Evolutionary conservation across 2,797 vertebrate species (phyloP).

Genomic region (Varecia variegata): DNA sequence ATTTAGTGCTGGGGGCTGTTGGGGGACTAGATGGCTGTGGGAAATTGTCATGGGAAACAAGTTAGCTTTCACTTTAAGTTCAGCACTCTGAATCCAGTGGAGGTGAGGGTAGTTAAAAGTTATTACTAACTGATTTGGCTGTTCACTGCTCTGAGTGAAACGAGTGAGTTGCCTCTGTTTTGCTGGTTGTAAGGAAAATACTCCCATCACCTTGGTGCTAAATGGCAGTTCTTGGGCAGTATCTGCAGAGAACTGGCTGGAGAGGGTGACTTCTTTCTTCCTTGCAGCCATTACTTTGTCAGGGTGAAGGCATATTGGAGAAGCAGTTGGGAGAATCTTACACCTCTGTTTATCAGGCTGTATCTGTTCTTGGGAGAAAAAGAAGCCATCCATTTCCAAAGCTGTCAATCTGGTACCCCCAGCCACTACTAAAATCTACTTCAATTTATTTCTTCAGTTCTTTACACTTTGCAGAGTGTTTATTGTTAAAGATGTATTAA

Average conservation of each 20-base stretch:
- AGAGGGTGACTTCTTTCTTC: conserved; percentile 46
- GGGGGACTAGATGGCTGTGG: conserved; percentile 52
- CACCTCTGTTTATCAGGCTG: conserved; percentile 60
- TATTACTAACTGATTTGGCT: conserved; percentile 66
- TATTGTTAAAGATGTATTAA: conserved; percentile 76
- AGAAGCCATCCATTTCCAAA: conserved; percentile 57
- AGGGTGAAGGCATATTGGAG: conserved; percentile 40
- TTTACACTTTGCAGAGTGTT: conserved; percentile 67
- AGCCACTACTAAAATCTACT: conserved; percentile 70
- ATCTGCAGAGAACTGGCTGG: conserved; percentile 38
- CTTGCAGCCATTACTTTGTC: conserved; percentile 56
- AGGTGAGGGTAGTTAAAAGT: conserved; percentile 62
- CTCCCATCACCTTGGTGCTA: conserved; percentile 41
- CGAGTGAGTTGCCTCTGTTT: conserved; percentile 47
- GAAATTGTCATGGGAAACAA: conserved; percentile 68
- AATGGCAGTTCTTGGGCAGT: conserved; percentile 44
- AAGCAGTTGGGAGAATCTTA: conserved; percentile 47
- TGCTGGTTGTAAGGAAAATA: conserved; percentile 47
- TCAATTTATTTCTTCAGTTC: conserved; percentile 75
- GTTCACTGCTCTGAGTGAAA: conserved; percentile 60
- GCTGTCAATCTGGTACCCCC: conserved; percentile 64
- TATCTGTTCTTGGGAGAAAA: conserved; percentile 64
- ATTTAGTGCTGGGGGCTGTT: conserved; percentile 66
- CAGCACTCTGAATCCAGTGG: conserved; percentile 39
- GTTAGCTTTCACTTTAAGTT: conserved; percentile 71